Base-by-base conservation (phyloP, 2,888 invertebrate genomes). In the Ophioninae sp. region DNA sequence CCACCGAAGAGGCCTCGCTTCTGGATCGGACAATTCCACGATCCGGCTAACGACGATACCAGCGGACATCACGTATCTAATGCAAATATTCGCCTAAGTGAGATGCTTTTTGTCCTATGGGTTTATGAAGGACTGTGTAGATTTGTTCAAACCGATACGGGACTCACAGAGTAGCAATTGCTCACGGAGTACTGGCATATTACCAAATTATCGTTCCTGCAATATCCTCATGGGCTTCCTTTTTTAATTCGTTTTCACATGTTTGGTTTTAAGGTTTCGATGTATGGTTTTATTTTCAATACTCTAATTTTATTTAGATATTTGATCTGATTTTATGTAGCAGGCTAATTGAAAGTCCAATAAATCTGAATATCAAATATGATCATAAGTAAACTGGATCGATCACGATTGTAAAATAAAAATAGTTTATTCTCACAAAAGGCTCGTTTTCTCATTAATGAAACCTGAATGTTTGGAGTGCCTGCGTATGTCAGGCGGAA, bases 1-100 rank as follows among this genome's bases (percentile, higher is more conserved):
- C 65, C 5, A 41, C 30, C 6, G 22, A 30, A 75, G 69, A 67
- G 67, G 37, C 69, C 61, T 68, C 67, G 51, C 75, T 69, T 56
- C 63, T 22, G 22, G 37, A 78, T 30, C 10, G 37, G 65, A 37
- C 61, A 59, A 51, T 44, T 51, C 61, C 74, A 7, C 17, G 51
- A 13, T 67, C 37, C 23, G 20, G 41, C 41, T 20, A 10, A 39
- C 59, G 23, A 37, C 74, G 74, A 74, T 80, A 68, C 51, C n/a
- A 10, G 23, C 68, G 67, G 79, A 74, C 44, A 44, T 80, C 79
- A 74, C 79, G 73, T 74, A 68, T 20, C 64, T 3, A n/a, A 51
- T 41, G 37, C 20, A 59, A 64, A 41, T 20, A 51, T 20, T 37
- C n/a, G 17, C 13, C 39, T 23, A 23, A 65, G 37, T 13, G 22